Evolutionary conservation across 2,888 invertebrate species (phyloP).

Genomic region (Oxycera nigricornis): DNA sequence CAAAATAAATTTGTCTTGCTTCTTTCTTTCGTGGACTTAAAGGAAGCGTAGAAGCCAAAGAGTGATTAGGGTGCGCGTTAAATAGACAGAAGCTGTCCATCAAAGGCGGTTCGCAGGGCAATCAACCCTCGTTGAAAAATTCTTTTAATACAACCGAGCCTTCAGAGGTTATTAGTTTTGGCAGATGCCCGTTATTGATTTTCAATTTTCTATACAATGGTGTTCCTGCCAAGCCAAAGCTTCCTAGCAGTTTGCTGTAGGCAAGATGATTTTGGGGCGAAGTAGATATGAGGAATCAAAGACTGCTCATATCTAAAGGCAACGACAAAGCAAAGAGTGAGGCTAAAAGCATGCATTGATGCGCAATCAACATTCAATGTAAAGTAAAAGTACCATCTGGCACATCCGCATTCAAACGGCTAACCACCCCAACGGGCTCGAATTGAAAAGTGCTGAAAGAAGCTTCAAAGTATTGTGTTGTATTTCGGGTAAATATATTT

Average conservation of each 20-base stretch:
- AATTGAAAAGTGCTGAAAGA: conserved; percentile 23
- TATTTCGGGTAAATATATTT: conserved; percentile 18
- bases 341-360: conserved; percentile 35
- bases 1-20: background rate
- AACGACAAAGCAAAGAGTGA: background rate
- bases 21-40: background rate
- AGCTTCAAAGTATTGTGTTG: background rate
- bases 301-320: background rate
- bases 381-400: conserved; percentile 26
- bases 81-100: conserved; percentile 37
- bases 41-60: background rate
- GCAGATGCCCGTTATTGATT: conserved; percentile 46
- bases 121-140: conserved; percentile 35
- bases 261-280: background rate
- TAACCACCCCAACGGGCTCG: background rate
- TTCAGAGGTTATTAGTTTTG: conserved; percentile 45
- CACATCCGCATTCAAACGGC: conserved; percentile 17
- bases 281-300: background rate
- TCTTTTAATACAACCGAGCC: conserved; percentile 26
- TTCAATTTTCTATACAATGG: conserved; percentile 40
- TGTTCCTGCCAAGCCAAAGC: background rate
- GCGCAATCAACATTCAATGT: conserved; percentile 31
- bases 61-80: conserved; percentile 20
- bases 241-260: background rate
- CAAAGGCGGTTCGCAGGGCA: conserved; percentile 12